Percentiles rank a stretch among this genome's conserved stretches.
Conservation (phyloP, 2,888 invertebrate genomes). For the Pterostichus niger region DNA sequence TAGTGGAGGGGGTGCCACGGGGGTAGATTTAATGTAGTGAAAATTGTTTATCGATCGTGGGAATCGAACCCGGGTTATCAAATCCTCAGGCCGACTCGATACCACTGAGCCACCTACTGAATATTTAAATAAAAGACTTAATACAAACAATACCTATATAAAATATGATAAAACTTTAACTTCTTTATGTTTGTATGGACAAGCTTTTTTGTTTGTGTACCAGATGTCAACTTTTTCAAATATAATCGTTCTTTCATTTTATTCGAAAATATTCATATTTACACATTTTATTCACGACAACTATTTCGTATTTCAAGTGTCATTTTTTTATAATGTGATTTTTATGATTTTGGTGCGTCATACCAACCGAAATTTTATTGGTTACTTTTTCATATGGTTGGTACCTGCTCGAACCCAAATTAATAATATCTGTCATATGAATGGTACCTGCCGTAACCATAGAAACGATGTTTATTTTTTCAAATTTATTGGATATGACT, state of each 20-base stretch:
- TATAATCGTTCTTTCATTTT: conserved; percentile 53
- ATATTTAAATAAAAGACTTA: too few species aligned
- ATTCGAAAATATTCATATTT: conserved; percentile 54
- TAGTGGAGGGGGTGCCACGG: too few species aligned
- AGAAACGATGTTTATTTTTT: conserved; percentile 49
- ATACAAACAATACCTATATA: too few species aligned
- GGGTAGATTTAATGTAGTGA: too few species aligned
- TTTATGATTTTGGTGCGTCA: conserved; percentile 53
- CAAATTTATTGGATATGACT: conserved; percentile 50
- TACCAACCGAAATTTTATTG: conserved; percentile 56
- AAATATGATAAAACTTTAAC: too few species aligned
- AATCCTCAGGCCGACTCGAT: too few species aligned
- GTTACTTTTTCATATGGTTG: conserved; percentile 44
- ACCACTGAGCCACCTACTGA: too few species aligned
- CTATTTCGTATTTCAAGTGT: conserved; percentile 54
- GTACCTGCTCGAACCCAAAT: conserved; percentile 50
- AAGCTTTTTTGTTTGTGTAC: conserved; percentile 4
- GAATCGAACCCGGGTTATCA: too few species aligned
- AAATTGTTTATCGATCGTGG: too few species aligned
- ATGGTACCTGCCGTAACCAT: conserved; percentile 41
- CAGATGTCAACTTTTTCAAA: conserved; percentile 40
- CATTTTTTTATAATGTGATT: conserved; percentile 55
- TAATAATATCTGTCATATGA: conserved; percentile 58
- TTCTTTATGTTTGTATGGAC: too few species aligned
- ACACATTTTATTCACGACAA: conserved; percentile 48